Evolutionary conservation across 1,140 invertebrate genomes (phyloP), one percentile per base, ranked within the genome.

Genomic region (Portunus trituberculatus): DNA sequence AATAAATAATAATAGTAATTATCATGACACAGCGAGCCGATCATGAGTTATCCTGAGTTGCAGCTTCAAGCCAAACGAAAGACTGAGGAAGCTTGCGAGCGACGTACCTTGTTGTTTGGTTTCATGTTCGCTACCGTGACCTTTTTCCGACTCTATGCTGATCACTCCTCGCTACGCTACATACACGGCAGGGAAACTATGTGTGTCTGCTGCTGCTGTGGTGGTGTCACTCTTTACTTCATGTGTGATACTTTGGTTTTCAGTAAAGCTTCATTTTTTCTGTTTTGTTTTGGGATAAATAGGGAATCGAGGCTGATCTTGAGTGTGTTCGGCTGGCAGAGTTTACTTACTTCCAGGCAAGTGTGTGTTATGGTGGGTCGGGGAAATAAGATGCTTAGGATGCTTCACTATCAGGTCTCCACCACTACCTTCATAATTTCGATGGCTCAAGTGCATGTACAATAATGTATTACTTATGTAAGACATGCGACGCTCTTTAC

Each of bases 1-100:
- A 59, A 59, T 59, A 59, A 76, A 76, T 76, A 76, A 76, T 76
- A 76, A n/a, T n/a, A 76, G n/a, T 76, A 76, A 76, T 76, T n/a
- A 76, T 8, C 12, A 76, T 76, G 1, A 76, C 25, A 76, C n/a
- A 76, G 67, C 67, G 67, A n/a, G 52, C 52, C 52, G 6, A 1
- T 25, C 67, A 76, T 76, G 25, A 76, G 67, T n/a, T 12, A n/a
- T 7, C 25, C 67, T 7, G 16, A 12, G 25, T n/a, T 7, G 67
- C 67, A 76, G 52, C 52, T 59, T 76, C 20, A 76, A 76, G 67
- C 67, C 16, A 76, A 76, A 76, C n/a, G 4, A 76, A n/a, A 76
- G 67, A 59, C 52, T 76, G 16, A 76, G 20, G 25, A 76, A 76
- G 20, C 6, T 20, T 76, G 67, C 67, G 20, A n/a, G 20, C 67